Percentiles rank a stretch among this genome's conserved stretches.
Evolutionary conservation across 2,113 vertebrate genomes (phyloP).

Genomic region (Stegastes partitus): DNA sequence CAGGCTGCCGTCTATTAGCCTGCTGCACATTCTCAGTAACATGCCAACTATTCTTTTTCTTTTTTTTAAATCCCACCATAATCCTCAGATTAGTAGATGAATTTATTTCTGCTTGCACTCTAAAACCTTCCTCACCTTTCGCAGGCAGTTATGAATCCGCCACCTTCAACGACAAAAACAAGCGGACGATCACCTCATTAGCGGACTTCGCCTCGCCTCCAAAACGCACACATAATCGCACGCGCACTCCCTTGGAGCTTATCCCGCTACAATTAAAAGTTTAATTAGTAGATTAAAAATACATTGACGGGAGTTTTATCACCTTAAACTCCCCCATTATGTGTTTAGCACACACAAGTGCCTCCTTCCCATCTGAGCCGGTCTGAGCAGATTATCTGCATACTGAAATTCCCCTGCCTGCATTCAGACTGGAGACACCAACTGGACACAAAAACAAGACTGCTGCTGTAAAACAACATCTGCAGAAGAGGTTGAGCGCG

Average conservation of each 20-base stretch:
- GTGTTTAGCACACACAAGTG: conserved; percentile 77
- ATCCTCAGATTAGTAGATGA: conserved; percentile 82
- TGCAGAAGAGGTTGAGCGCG: conserved; percentile 19
- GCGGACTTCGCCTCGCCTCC: conserved; percentile 50
- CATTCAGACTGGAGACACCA: conserved; percentile 47
- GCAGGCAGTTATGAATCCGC: conserved; percentile 71
- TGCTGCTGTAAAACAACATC: conserved; percentile 32
- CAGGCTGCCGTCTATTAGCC: conserved; percentile 76
- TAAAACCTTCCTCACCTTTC: conserved; percentile 80
- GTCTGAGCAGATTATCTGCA: conserved; percentile 76
- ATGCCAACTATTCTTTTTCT: conserved; percentile 63
- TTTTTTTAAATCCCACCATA: conserved; percentile 75
- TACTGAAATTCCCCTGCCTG: conserved; percentile 60
- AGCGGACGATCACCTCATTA: conserved; percentile 81
- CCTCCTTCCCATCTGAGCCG: conserved; percentile 68
- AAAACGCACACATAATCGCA: conserved; percentile 34
- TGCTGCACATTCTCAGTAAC: conserved; percentile 76
- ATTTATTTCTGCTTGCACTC: conserved; percentile 74
- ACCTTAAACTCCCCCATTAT: conserved; percentile 83
- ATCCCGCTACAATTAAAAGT: conserved; percentile 86
- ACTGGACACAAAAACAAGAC: conserved; percentile 47
- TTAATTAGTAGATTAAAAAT: conserved; percentile 88
- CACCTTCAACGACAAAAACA: conserved; percentile 77
- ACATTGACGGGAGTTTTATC: conserved; percentile 82
- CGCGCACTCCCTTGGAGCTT: conserved; percentile 73